These are phyloP conservation scores for Girardia tigrina DNA, from an alignment of 2,888 invertebrate species.

Conservation along the genomic window DNA sequence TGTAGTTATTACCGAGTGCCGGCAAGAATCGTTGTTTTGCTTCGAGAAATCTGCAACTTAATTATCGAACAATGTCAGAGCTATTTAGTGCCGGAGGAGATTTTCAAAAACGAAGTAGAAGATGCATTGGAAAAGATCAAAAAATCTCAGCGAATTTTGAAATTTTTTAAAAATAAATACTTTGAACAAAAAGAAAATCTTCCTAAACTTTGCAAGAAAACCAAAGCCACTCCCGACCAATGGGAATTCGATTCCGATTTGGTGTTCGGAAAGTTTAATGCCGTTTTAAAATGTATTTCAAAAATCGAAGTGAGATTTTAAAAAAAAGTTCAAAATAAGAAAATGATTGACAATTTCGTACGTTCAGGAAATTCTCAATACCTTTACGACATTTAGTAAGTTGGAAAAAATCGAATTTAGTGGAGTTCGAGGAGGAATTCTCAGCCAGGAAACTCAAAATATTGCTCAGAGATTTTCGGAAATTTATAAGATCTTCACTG, in stretches of 20 bases:
- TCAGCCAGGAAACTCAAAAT: slow-evolving; percentile 32
- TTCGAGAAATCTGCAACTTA: slow-evolving; percentile 53
- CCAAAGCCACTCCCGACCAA: slow-evolving; percentile 41
- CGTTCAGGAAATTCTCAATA: slow-evolving; percentile 32
- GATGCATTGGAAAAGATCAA: slow-evolving; percentile 71
- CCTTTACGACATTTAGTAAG: slow-evolving; percentile 31
- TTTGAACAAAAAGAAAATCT: slow-evolving; percentile 46
- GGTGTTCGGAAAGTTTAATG: slow-evolving; percentile 49
- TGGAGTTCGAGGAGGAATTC: slow-evolving; percentile 33
- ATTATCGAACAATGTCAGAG: slow-evolving; percentile 33
- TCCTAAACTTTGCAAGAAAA: slow-evolving; percentile 43
- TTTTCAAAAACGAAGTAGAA: slow-evolving; percentile 65
- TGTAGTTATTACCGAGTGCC: slow-evolving; percentile 74
- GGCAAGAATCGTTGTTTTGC: slow-evolving; percentile 69
- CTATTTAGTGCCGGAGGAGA: slow-evolving; percentile 34
- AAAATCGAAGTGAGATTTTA: slow-evolving; percentile 43
- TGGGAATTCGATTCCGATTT: slow-evolving; percentile 51
- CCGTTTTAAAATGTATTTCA: slow-evolving; percentile 45
- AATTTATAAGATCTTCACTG: slow-evolving; percentile 30
- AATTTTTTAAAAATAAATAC: slow-evolving; percentile 45
- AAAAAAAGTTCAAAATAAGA: not conserved
- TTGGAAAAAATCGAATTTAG: slow-evolving; percentile 37
- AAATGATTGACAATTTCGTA: not conserved
- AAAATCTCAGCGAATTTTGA: slow-evolving; percentile 43
- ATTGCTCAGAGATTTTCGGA: slow-evolving; percentile 33